Conservation (phyloP, 2,888 invertebrate genomes). For the Trichopria drosophilae region DNA sequence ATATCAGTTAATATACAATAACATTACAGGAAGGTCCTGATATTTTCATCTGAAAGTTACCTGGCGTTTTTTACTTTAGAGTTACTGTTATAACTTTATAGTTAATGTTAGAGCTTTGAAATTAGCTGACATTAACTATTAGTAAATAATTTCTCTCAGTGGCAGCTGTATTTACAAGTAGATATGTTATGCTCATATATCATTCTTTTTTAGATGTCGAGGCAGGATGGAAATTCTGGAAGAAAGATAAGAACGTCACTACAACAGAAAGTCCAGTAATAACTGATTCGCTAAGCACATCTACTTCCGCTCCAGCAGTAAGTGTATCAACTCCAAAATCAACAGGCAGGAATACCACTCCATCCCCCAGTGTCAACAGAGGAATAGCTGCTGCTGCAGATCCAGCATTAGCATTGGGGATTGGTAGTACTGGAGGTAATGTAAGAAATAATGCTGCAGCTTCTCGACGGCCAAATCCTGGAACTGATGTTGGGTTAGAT, state of each 20-base stretch:
- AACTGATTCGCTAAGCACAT: too few species aligned
- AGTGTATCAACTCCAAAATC: conserved; percentile 14
- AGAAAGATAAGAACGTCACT: conserved; percentile 40
- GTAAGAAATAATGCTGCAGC: conserved; percentile 41
- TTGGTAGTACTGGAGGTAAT: conserved; percentile 39
- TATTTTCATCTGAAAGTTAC: too few species aligned
- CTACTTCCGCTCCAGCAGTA: too few species aligned
- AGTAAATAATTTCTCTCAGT: too few species aligned
- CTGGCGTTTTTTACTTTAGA: too few species aligned
- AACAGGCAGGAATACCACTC: conserved; percentile 22
- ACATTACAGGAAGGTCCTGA: too few species aligned
- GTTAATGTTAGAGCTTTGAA: too few species aligned
- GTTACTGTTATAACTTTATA: too few species aligned
- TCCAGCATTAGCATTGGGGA: conserved; percentile 47
- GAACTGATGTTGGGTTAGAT: conserved; percentile 53
- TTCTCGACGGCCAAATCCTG: conserved; percentile 46
- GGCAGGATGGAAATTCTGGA: conserved; percentile 55
- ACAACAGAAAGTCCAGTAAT: conserved; percentile 13
- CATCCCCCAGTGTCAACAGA: conserved; percentile 30
- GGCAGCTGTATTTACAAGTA: too few species aligned
- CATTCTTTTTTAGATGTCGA: conserved; percentile 40
- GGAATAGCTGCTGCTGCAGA: conserved; percentile 44
- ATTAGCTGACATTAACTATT: too few species aligned
- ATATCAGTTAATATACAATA: too few species aligned
- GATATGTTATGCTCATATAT: too few species aligned